Evolutionary conservation across 2,113 vertebrate species (phyloP).

Genomic region (Holacanthus passer): DNA sequence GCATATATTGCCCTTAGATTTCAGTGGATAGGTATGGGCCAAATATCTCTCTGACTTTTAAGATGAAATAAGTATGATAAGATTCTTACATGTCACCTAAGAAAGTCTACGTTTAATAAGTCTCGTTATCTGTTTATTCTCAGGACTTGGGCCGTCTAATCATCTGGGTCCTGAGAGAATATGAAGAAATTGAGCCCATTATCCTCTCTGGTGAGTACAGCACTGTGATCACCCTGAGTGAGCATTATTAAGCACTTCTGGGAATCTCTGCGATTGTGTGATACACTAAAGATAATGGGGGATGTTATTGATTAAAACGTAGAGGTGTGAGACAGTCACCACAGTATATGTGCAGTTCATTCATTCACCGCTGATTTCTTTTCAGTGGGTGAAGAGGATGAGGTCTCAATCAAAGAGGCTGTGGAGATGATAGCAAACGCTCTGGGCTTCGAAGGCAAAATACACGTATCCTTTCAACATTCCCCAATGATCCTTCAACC

Average conservation of each 20-base stretch:
- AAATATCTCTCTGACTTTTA: not conserved
- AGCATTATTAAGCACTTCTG: no score
- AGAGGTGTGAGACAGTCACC: not conserved
- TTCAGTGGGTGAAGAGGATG: slow-evolving; percentile 91
- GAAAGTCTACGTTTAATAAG: not conserved
- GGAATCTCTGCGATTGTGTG: no score
- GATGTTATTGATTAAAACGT: no score
- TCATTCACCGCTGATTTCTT: not conserved
- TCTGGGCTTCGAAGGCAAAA: slow-evolving; percentile 87
- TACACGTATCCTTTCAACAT: slow-evolving; percentile 88
- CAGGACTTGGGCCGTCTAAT: slow-evolving; percentile 90
- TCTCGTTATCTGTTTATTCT: slow-evolving; percentile 12
- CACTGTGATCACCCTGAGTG: not conserved
- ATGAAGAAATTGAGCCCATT: slow-evolving; percentile 89
- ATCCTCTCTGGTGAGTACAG: slow-evolving; percentile 89
- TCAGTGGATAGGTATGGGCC: not conserved
- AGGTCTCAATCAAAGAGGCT: slow-evolving; percentile 89
- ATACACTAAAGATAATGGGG: no score
- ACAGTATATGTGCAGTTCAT: not conserved
- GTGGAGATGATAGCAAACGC: slow-evolving; percentile 83
- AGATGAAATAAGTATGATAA: not conserved
- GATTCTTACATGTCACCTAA: not conserved
- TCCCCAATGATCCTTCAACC: no score
- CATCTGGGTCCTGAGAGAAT: slow-evolving; percentile 88
- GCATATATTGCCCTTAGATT: not conserved